Percentiles rank a stretch among this genome's conserved stretches.
Evolutionary conservation across 2,888 invertebrate species (phyloP).

Genomic region (Melanchra persicariae): DNA sequence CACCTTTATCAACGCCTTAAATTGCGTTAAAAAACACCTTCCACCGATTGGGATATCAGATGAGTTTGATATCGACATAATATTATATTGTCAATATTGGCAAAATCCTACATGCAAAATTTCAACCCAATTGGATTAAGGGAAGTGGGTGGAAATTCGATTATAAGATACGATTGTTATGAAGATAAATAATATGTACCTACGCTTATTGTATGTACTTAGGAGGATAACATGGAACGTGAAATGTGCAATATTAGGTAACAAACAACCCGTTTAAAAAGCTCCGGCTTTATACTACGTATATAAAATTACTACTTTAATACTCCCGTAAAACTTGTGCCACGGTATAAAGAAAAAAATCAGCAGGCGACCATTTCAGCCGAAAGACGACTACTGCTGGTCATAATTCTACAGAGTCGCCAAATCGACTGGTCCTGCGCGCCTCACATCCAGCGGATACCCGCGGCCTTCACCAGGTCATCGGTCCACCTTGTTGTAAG

Average conservation of each 20-base stretch:
- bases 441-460: no score
- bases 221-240: not conserved
- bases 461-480: no score
- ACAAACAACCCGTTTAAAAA: not conserved
- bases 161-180: constrained; percentile 10
- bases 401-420: no score
- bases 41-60: not conserved
- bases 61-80: not conserved
- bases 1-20: no score
- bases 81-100: not conserved
- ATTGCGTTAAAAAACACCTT: no score
- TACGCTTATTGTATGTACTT: constrained; percentile 8
- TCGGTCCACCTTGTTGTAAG: no score
- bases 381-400: no score
- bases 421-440: no score
- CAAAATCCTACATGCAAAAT: constrained; percentile 13
- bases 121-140: constrained; percentile 17
- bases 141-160: constrained; percentile 11
- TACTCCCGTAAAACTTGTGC: not conserved
- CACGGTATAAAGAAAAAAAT: not conserved
- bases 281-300: not conserved
- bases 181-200: not conserved
- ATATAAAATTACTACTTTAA: not conserved
- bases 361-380: not conserved
- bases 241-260: not conserved